A percentile compares a stretch with the other conserved stretches of the same genome.
Conservation (phyloP, 2,113 vertebrate genomes). For the Coptodon bakossiorum region DNA sequence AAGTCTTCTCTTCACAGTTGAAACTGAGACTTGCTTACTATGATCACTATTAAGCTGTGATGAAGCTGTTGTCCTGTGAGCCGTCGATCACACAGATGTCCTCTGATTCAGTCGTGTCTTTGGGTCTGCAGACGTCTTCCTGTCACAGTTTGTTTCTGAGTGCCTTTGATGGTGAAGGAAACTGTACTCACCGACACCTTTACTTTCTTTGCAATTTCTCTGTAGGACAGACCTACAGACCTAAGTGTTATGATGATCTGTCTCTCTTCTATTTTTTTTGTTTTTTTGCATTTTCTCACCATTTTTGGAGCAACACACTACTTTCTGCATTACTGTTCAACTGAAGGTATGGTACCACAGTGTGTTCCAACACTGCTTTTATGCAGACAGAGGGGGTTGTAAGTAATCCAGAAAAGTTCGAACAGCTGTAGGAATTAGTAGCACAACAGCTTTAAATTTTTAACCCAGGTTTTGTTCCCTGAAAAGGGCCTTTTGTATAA, state of each 20-base stretch:
- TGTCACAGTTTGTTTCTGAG: background rate
- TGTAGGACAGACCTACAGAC: background rate
- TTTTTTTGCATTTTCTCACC: background rate
- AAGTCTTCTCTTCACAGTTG: background rate
- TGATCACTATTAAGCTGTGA: fast-evolving
- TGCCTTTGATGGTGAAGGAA: background rate
- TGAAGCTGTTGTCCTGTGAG: background rate
- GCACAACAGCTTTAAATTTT: background rate
- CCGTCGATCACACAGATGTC: fast-evolving
- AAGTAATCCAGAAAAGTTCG: background rate
- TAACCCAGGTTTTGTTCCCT: background rate
- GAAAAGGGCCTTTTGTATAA: background rate
- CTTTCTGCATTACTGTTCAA: background rate
- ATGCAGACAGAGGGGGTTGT: background rate
- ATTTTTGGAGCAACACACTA: background rate
- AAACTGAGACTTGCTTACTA: background rate
- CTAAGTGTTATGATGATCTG: background rate
- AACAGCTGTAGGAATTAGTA: background rate
- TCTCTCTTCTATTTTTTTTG: background rate
- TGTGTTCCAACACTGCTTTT: background rate
- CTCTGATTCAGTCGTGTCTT: background rate
- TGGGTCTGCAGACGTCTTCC: background rate
- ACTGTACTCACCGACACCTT: background rate
- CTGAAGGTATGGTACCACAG: background rate
- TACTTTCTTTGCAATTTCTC: background rate